These are phyloP conservation scores for Enteromius trimaculatus DNA, from an alignment of 2,797 vertebrate species.

Conservation along the genomic window DNA sequence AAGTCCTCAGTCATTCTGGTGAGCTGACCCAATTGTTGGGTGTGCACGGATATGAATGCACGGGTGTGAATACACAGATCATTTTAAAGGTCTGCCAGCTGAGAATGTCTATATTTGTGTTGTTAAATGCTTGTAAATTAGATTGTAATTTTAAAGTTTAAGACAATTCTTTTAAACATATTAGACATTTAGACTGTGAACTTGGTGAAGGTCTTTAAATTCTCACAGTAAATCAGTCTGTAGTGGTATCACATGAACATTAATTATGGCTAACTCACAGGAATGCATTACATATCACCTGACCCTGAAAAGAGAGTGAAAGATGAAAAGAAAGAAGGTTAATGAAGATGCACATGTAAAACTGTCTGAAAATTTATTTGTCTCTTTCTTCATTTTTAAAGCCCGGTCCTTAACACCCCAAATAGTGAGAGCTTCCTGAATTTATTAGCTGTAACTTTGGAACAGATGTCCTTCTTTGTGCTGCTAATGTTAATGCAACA, in stretches of 20 bases:
- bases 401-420: neutral
- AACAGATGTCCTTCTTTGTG: conserved; percentile 41
- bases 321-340: neutral
- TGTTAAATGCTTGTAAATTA: neutral
- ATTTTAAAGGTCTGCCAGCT: neutral
- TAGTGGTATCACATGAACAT: conserved; percentile 21
- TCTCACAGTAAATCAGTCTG: conserved; percentile 16
- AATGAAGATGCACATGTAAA: neutral
- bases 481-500: conserved; percentile 33
- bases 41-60: too few species aligned
- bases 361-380: neutral
- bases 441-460: conserved; percentile 45
- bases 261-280: conserved; percentile 5
- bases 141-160: neutral
- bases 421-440: conserved; percentile 22
- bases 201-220: neutral
- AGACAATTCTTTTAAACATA: neutral
- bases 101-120: neutral
- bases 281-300: conserved; percentile 23
- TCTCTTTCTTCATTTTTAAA: neutral
- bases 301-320: conserved; percentile 12
- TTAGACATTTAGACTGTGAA: neutral
- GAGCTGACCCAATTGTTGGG: too few species aligned
- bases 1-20: too few species aligned
- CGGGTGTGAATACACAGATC: too few species aligned